These are phyloP conservation scores for Tragelaphus buxtoni DNA, from an alignment of 2,113 vertebrate genomes.

Conservation along the genomic window DNA sequence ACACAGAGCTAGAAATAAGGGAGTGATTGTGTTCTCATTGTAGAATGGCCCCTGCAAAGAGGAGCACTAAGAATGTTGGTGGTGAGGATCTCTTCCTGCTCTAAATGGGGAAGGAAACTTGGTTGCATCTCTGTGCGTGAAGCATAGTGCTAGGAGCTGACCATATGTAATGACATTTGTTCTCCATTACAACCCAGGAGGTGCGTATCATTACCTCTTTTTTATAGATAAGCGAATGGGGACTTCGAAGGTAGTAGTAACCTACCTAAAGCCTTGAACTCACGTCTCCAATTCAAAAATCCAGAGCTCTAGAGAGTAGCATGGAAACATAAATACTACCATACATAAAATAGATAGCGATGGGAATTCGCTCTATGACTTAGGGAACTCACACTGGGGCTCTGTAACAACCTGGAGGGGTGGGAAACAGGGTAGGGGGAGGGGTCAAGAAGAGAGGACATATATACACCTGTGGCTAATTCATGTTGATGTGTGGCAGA, in stretches of 20 bases:
- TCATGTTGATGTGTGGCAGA: neutral
- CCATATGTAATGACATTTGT: neutral
- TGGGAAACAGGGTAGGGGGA: rapidly evolving
- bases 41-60: neutral
- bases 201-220: neutral
- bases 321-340: neutral
- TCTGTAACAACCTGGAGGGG: neutral
- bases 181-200: neutral
- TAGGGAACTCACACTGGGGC: neutral
- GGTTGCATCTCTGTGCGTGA: too few relatives aligned
- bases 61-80: neutral
- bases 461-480: neutral
- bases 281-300: neutral
- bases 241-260: neutral
- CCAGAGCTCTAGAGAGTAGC: neutral
- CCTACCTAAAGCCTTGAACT: neutral
- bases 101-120: neutral
- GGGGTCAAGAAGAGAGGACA: neutral
- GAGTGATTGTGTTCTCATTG: neutral
- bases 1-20: neutral
- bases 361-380: neutral
- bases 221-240: neutral
- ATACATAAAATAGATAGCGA: neutral
- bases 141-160: neutral
- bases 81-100: neutral